Percentiles rank a stretch among this genome's conserved stretches.
Conservation (phyloP, 2,113 vertebrate species). For the Gila orcuttii region DNA sequence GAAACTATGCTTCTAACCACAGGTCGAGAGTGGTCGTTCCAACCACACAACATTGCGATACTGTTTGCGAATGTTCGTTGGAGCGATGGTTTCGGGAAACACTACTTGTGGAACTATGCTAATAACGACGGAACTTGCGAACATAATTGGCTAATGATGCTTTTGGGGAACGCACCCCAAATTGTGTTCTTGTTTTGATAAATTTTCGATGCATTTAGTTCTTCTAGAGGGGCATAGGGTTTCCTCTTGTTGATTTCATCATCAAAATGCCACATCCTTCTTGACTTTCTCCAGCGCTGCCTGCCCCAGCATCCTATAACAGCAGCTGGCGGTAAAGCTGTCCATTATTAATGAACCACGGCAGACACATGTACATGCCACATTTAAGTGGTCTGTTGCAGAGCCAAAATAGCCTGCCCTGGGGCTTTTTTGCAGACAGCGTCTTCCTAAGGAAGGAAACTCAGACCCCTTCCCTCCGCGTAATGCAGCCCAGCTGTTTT, state of each 20-base stretch:
- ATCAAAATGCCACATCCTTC: slow-evolving; percentile 8
- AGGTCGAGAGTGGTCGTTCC: no score
- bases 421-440: slow-evolving; percentile 52
- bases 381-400: slow-evolving; percentile 51
- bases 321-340: slow-evolving; percentile 43
- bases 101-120: no score
- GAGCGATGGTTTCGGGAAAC: no score
- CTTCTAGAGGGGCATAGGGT: neutral
- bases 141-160: no score
- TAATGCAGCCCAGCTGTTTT: slow-evolving; percentile 63
- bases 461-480: slow-evolving; percentile 49
- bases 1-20: no score
- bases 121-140: no score
- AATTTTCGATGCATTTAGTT: neutral
- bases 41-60: no score
- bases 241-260: slow-evolving; percentile 30
- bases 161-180: no score
- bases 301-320: slow-evolving; percentile 40
- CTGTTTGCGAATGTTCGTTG: no score
- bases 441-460: slow-evolving; percentile 63
- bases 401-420: slow-evolving; percentile 55
- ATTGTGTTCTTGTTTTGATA: neutral
- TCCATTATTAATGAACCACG: slow-evolving; percentile 57
- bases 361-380: slow-evolving; percentile 54
- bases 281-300: slow-evolving; percentile 37